Percentiles rank a stretch among this genome's conserved stretches.
Evolutionary conservation across 2,888 invertebrate genomes (phyloP).

Genomic region (Acrobasis consociella): DNA sequence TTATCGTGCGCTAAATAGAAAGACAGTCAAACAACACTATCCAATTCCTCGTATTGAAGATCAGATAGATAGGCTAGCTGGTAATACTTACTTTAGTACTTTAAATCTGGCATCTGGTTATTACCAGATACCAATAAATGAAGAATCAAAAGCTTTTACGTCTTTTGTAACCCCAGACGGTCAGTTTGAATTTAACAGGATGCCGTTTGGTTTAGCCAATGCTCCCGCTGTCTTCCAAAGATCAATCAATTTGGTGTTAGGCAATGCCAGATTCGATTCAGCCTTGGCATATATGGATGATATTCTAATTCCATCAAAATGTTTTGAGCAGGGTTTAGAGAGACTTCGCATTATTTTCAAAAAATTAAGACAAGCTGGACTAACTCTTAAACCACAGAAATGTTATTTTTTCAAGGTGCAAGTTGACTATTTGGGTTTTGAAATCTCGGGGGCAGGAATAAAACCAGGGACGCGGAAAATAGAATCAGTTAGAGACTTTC

Average conservation of each 20-base stretch:
- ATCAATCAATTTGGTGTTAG: background rate
- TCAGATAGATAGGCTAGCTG: background rate
- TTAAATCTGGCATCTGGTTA: no score
- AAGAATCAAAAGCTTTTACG: no score
- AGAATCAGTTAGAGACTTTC: background rate
- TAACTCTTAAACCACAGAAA: background rate
- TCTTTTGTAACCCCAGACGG: no score
- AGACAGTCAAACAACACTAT: conserved; percentile 1
- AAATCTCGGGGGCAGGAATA: background rate
- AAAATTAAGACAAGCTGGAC: background rate
- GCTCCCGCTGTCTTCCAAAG: no score
- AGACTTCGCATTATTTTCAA: background rate
- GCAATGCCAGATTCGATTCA: background rate
- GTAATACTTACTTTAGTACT: background rate
- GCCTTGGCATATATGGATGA: conserved; percentile 31
- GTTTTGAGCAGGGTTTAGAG: background rate
- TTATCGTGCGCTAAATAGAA: background rate
- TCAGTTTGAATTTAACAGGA: no score
- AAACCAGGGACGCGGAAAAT: conserved; percentile 1
- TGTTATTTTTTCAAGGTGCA: background rate
- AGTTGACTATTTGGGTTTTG: background rate
- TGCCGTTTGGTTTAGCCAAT: no score
- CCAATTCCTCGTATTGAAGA: conserved; percentile 4
- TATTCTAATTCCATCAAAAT: conserved; percentile 25
- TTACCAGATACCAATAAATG: no score